These are phyloP conservation scores for Corythoichthys haematopterus DNA, from an alignment of 2,113 vertebrate species.

Conservation along the genomic window DNA sequence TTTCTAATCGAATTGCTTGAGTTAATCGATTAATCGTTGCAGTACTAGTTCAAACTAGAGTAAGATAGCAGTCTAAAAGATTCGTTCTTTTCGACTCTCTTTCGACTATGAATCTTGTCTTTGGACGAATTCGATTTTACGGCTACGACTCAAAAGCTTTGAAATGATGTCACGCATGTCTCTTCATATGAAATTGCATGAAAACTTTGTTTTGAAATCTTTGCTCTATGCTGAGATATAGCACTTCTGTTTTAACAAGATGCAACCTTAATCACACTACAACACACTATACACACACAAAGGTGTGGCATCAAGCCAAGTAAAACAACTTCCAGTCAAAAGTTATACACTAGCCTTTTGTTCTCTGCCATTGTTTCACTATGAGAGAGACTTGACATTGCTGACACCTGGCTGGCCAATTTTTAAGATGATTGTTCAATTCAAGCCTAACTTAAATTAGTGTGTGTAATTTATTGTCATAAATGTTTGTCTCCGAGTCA, in stretches of 20 bases:
- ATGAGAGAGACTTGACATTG: neutral
- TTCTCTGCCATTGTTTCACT: constrained; percentile 33
- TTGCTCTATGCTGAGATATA: too few relatives aligned
- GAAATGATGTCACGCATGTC: too few relatives aligned
- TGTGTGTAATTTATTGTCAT: neutral
- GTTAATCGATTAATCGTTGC: too few relatives aligned
- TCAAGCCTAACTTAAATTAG: neutral
- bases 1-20: too few relatives aligned
- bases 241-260: neutral
- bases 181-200: too few relatives aligned
- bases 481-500: neutral
- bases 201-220: too few relatives aligned
- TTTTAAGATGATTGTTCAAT: neutral
- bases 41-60: too few relatives aligned
- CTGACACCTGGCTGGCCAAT: constrained; percentile 7
- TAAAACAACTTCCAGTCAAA: constrained; percentile 23
- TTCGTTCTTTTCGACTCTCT: too few relatives aligned
- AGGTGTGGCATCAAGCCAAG: constrained; percentile 18
- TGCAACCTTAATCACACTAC: neutral
- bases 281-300: neutral
- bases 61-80: too few relatives aligned
- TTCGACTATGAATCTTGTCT: too few relatives aligned
- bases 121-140: too few relatives aligned
- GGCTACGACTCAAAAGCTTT: too few relatives aligned
- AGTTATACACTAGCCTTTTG: constrained; percentile 36